Base-by-base conservation (phyloP, 2,113 vertebrate species). In the Macquaria australasica region DNA sequence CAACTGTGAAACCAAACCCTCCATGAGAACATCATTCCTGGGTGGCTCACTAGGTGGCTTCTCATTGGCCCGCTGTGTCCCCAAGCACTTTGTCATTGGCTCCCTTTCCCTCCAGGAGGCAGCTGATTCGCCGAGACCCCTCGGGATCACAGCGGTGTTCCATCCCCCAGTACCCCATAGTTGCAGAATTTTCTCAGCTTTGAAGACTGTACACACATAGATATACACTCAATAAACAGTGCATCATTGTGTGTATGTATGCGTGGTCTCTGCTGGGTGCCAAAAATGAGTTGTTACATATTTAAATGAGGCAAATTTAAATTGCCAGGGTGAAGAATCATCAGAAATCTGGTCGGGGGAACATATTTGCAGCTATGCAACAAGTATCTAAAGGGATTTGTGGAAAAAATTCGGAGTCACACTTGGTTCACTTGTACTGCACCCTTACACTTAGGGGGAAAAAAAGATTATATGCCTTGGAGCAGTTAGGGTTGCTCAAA, bases 11-110 rank as follows among this genome's bases (percentile, higher is more conserved):
- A 67, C 69, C 51, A 67, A 59, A 64, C 50, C 12, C 74, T 83
- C 58, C 37, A 18, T 78, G 68, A 67, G 58, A 73, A n/a, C 59
- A 50, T 34, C 37, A 78, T 41, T 66, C 41, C 76, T 28, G 69
- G 53, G 56, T 56, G 21, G 64, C 64, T 71, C 73, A 50, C 53
- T 51, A 50, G 43, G 53, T 59, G 55, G 69, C 76, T 43, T 79
- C 62, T 68, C n/a, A 68, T 60, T 79, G 70, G 76, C 55, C 63
- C 1, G 39, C 77, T 80, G 63, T 63, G 63, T 75, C 60, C 23
- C 60, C n/a, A 51, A 21, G 60, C 0, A 1, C 23, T 79, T 50
- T 79, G 51, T 75, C 77, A 69, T 55, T 68, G 82, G 70, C 45
- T 41, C 9, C 34, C 28, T 50, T 69, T 62, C 1, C 55, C 48